A percentile compares a stretch with the other conserved stretches of the same genome.
phyloP scores from a whole-genome alignment of 2,797 vertebrate genomes.

The Mico argentatus region DNA sequence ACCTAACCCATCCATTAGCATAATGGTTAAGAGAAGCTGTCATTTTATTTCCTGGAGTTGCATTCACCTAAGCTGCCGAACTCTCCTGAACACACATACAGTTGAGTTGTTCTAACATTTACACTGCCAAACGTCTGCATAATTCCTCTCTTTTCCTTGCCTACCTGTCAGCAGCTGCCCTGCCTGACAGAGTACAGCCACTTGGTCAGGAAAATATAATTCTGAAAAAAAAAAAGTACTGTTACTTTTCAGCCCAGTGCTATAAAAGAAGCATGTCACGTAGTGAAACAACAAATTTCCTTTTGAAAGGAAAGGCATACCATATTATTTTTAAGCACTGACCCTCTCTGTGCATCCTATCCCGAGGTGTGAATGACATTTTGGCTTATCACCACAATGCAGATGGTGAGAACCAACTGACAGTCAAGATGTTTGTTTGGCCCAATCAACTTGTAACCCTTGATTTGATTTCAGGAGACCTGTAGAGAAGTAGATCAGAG shows the following conservation, averaged over 20 bases:
- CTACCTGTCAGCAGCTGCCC: slow-evolving; percentile 70
- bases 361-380: neutral
- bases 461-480: neutral
- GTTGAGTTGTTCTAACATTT: slow-evolving; percentile 73
- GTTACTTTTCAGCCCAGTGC: slow-evolving; percentile 36
- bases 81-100: slow-evolving; percentile 67
- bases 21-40: slow-evolving; percentile 70
- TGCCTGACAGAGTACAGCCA: slow-evolving; percentile 67
- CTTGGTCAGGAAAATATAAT: slow-evolving; percentile 66
- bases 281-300: slow-evolving; percentile 17
- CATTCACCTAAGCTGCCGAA: slow-evolving; percentile 63
- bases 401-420: slow-evolving; percentile 7
- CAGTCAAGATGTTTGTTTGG: neutral
- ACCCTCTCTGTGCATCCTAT: neutral
- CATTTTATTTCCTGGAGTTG: slow-evolving; percentile 69
- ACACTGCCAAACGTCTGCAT: slow-evolving; percentile 72
- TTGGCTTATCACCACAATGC: neutral
- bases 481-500: neutral
- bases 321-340: neutral
- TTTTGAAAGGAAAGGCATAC: slow-evolving; percentile 28
- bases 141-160: slow-evolving; percentile 59
- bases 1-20: slow-evolving; percentile 54
- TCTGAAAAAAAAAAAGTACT: neutral
- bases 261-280: slow-evolving; percentile 33
- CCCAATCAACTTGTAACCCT: neutral